Evolutionary conservation across 2,888 invertebrate genomes (phyloP), one percentile per base, ranked within the genome.

Genomic region (Sycophila texana): DNA sequence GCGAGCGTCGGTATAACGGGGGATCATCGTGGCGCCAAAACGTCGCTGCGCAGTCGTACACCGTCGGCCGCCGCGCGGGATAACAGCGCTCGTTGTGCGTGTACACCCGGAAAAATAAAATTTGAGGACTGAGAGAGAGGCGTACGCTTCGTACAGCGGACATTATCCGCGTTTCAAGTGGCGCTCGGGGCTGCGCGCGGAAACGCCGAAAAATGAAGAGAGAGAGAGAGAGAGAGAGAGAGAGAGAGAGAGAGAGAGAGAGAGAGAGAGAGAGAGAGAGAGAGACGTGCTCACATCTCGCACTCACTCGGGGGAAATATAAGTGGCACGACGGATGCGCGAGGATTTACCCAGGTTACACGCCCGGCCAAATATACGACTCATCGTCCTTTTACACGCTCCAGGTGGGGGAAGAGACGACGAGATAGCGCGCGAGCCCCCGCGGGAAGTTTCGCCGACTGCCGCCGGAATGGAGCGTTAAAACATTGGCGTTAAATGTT

Each of bases 401-500:
- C 20, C 26, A 3, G 26, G 1, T 3, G 16, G 14, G 53, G n/a
- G 58, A 16, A 58, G 4, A 4, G 20, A 22, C 22, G 30, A 60
- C 58, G 49, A 58, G 47, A 57, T 63, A 39, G 70, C 26, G 70
- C 26, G 39, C 49, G 55, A 30, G 53, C 53, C 10, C 53, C 47
- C 30, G 26, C 26, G 26, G 26, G 53, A 68, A 68, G 20, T 68
- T 57, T 68, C 10, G 16, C 63, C 39, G 58, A 13, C 10, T 3
- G 49, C 51, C n/a, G 2, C 63, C 65, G 18, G 58, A 66, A 16
- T 47, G 49, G 57, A 39, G 22, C 51, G 47, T 57, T 74, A 55
- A 74, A 81, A 77, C 77, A 71, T 74, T 55, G 70, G 80, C 76
- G 88, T 87, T 87, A 87, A 89, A 89, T 87, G 88, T 87, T 87